Conservation (phyloP, 2,888 invertebrate genomes). For the Galerucella nymphaeae region DNA sequence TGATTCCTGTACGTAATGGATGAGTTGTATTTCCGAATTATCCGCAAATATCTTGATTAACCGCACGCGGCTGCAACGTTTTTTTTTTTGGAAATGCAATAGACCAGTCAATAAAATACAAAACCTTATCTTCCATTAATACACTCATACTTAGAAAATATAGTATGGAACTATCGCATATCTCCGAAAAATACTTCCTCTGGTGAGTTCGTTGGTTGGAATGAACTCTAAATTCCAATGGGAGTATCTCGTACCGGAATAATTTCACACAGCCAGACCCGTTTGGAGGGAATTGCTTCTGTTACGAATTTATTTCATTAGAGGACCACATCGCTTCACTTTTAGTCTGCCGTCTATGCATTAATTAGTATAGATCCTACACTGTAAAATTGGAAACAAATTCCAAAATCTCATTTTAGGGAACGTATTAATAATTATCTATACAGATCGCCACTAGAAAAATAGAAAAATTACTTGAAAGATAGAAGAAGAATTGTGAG, state of each 20-base stretch:
- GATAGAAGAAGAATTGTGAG: too few species aligned
- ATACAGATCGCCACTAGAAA: too few species aligned
- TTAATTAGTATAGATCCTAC: background rate
- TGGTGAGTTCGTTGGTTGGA: slow-evolving; percentile 32
- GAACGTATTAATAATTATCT: background rate
- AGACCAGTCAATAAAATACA: background rate
- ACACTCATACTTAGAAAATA: background rate
- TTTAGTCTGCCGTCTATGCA: slow-evolving; percentile 8
- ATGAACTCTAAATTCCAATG: slow-evolving; percentile 33
- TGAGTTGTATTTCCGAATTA: slow-evolving; percentile 20
- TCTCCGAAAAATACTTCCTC: slow-evolving; percentile 2
- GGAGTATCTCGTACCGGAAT: slow-evolving; percentile 32
- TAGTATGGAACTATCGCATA: background rate
- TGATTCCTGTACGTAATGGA: slow-evolving; percentile 15
- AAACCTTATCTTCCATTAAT: background rate
- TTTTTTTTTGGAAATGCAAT: background rate
- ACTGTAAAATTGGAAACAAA: background rate
- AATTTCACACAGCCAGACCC: slow-evolving; percentile 30
- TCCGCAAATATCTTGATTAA: slow-evolving; percentile 7
- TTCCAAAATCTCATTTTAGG: background rate
- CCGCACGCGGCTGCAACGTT: slow-evolving; percentile 2
- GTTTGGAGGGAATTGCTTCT: slow-evolving; percentile 40
- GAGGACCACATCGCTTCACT: slow-evolving; percentile 27
- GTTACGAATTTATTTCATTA: slow-evolving; percentile 48
- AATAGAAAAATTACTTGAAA: too few species aligned